phyloP scores from a whole-genome alignment of 2,797 vertebrate species.

The Ataeniobius toweri region DNA sequence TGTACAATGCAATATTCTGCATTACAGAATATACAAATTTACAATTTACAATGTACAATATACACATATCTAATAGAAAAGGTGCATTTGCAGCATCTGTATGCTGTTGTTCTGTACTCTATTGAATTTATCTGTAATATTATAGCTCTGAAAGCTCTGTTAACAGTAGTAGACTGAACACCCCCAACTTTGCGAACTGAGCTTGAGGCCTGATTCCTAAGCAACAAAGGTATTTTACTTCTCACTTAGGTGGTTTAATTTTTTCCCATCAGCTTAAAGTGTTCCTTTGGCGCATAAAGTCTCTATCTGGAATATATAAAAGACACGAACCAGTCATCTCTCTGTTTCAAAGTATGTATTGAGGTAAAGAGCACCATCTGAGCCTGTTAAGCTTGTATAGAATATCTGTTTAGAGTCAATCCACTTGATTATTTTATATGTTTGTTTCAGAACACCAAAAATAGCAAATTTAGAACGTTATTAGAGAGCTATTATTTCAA shows the following conservation, averaged over 20 bases:
- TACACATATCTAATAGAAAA: no score
- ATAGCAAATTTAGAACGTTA: background rate
- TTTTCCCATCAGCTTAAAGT: slow-evolving; percentile 30
- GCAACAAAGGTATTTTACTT: slow-evolving; percentile 10
- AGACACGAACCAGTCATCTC: background rate
- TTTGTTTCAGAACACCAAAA: background rate
- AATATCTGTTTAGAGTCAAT: background rate
- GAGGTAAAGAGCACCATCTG: slow-evolving; percentile 1
- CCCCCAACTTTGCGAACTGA: background rate
- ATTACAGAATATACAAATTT: no score
- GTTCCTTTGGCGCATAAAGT: background rate
- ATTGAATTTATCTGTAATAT: slow-evolving; percentile 1
- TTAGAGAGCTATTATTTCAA: background rate
- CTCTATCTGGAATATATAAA: slow-evolving; percentile 16
- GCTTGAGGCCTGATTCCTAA: slow-evolving; percentile 20
- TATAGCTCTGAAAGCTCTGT: background rate
- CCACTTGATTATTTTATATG: background rate
- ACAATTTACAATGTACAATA: no score
- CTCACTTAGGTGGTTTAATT: background rate
- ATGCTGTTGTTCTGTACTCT: no score
- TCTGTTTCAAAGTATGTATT: slow-evolving; percentile 17
- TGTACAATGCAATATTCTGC: no score
- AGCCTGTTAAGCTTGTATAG: background rate
- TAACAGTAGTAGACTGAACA: background rate
- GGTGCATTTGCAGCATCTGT: no score